Base-by-base conservation (phyloP, 2,113 vertebrate species). In the Camelus bactrianus region DNA sequence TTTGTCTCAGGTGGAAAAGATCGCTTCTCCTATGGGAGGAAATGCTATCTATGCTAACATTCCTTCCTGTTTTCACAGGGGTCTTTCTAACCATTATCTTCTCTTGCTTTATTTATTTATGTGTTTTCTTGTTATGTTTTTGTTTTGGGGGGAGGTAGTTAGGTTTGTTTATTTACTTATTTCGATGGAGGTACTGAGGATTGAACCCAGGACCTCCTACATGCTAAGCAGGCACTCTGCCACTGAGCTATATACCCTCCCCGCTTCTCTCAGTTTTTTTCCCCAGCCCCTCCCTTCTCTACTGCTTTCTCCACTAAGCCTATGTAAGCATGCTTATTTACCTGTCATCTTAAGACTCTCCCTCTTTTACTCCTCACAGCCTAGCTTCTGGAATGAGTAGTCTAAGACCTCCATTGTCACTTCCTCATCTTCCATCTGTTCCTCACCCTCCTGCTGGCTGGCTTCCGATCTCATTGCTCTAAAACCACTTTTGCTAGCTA, bases 401-500 rank as follows among this genome's bases (percentile, higher is more conserved):
- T 65, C 19, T 81, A 22, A 50, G 24, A 70, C 65, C 20, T 50
- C 38, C 77, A 26, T 11, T 4, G 8, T 90, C 28, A 65, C 13
- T 52, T 54, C 56, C 26, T 94, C 58, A n/a, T 69, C 54, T 93
- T 46, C 62, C 60, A 80, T 69, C 7, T 77, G 48, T 56, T 89
- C 52, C 56, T 62, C 17, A 50, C 20, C 19, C 13, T 46, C 26
- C 35, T 32, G 32, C 42, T 42, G 48, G 14, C 35, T 67, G n/a
- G n/a, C 62, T 81, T 94, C 20, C 65, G 81, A 19, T 22, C 19
- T 85, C 20, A 86, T 32, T n/a, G 38, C 17, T 86, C 14, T 85
- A 67, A 58, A 86, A 76, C 46, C 50, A 65, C 42, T 80, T 89
- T 62, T 67, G 89, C 52, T 92, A n/a, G 65, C n/a, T 58, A 85